Evolutionary conservation across 2,888 invertebrate genomes (phyloP).

Genomic region (Calameuta idolon): DNA sequence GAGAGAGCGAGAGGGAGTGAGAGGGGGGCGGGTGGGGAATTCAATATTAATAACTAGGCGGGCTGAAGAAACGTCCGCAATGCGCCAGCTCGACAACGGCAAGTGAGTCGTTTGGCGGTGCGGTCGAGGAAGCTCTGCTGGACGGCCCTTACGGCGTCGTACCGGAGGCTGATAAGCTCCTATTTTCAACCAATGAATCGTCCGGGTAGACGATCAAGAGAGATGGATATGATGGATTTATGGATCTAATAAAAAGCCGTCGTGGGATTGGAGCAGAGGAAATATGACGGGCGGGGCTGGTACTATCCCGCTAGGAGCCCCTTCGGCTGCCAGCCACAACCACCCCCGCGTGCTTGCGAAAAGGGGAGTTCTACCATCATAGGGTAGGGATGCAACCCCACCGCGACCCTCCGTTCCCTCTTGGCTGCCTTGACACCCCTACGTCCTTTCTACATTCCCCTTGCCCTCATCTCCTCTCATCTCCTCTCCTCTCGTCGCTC

Average conservation of each 20-base stretch:
- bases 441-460: slow-evolving; percentile 9
- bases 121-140: background rate
- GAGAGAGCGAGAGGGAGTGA: too few relatives aligned
- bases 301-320: slow-evolving; percentile 48
- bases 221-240: slow-evolving; percentile 81
- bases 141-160: slow-evolving; percentile 64
- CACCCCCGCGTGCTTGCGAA: slow-evolving; percentile 38
- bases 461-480: slow-evolving; percentile 16
- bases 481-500: slow-evolving; percentile 17
- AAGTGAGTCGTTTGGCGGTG: slow-evolving; percentile 1
- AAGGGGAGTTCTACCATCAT: slow-evolving; percentile 8
- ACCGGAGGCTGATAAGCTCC: background rate
- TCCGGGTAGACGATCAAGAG: slow-evolving; percentile 34
- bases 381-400: background rate
- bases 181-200: slow-evolving; percentile 42
- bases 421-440: background rate
- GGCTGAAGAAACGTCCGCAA: slow-evolving; percentile 72
- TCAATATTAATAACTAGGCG: slow-evolving; percentile 84
- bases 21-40: slow-evolving; percentile 62
- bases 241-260: slow-evolving; percentile 77
- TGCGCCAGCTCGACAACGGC: slow-evolving; percentile 57
- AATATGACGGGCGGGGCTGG: slow-evolving; percentile 66
- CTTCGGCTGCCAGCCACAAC: slow-evolving; percentile 59
- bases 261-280: slow-evolving; percentile 65
- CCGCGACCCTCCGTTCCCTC: background rate